Evolutionary conservation across 2,888 invertebrate species (phyloP).

Genomic region (Lampropteryx suffumata): DNA sequence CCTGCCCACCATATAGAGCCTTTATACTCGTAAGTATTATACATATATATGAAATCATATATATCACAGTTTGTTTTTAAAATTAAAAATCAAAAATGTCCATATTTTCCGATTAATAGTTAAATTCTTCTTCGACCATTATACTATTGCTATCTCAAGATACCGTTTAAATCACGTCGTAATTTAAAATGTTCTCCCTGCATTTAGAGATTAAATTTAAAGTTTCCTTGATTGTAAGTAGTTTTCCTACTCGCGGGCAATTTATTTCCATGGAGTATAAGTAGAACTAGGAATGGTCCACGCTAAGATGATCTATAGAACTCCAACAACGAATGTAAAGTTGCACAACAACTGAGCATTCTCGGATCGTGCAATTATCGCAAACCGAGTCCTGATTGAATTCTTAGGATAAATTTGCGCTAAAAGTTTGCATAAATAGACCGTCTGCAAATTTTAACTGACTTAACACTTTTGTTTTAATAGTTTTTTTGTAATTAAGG

Average conservation of each 20-base stretch:
- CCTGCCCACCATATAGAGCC: no score
- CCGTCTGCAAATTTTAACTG: slow-evolving; percentile 58
- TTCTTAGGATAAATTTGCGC: slow-evolving; percentile 75
- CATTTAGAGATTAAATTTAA: slow-evolving; percentile 72
- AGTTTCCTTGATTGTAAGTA: slow-evolving; percentile 68
- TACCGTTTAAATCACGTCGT: slow-evolving; percentile 49
- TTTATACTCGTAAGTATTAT: no score
- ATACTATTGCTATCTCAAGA: slow-evolving; percentile 12
- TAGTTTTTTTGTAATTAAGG: slow-evolving; percentile 46
- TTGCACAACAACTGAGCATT: slow-evolving; percentile 64
- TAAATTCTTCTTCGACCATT: slow-evolving; percentile 3
- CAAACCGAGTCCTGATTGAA: slow-evolving; percentile 75
- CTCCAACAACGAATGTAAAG: slow-evolving; percentile 55
- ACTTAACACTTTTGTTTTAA: slow-evolving; percentile 46
- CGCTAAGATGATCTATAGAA: slow-evolving; percentile 75
- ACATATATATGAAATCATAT: no score
- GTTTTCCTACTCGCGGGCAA: slow-evolving; percentile 60
- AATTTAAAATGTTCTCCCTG: slow-evolving; percentile 62
- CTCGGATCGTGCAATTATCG: slow-evolving; percentile 72
- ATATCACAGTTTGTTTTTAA: background rate
- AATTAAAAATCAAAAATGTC: background rate
- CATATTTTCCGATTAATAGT: background rate
- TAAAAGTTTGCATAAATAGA: slow-evolving; percentile 71
- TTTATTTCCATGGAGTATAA: slow-evolving; percentile 68
- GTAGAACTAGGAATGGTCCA: slow-evolving; percentile 59